These are phyloP conservation scores for Sesia apiformis DNA, from an alignment of 2,888 invertebrate species.

Conservation along the genomic window DNA sequence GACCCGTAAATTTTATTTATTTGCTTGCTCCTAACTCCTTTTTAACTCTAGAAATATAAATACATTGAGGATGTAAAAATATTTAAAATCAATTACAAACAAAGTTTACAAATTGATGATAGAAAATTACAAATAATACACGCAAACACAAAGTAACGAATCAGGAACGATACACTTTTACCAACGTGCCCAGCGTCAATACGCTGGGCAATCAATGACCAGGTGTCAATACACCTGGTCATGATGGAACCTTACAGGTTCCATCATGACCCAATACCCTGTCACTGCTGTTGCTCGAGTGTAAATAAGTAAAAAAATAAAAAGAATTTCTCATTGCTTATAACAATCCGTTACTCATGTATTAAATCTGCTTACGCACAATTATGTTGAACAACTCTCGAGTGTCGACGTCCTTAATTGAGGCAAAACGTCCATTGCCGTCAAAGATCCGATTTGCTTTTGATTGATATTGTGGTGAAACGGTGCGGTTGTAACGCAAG, in stretches of 20 bases:
- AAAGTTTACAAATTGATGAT: no score
- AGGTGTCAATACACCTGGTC: no score
- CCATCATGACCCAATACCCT: constrained; percentile 1
- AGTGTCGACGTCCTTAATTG: constrained; percentile 50
- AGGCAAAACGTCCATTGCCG: constrained; percentile 35
- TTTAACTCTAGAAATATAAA: no score
- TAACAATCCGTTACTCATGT: constrained; percentile 1
- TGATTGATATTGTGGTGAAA: constrained; percentile 57
- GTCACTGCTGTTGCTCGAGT: constrained; percentile 1
- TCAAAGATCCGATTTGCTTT: constrained; percentile 52
- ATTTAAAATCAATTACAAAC: no score
- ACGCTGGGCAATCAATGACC: no score
- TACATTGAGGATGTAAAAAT: no score
- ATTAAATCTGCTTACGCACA: constrained; percentile 14
- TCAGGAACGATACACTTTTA: neutral
- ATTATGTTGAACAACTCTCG: constrained; percentile 18
- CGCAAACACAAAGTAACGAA: neutral
- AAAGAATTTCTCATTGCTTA: neutral
- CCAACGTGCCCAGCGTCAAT: constrained; percentile 5
- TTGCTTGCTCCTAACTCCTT: no score
- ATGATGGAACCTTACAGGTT: constrained; percentile 3
- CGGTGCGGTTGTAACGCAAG: constrained; percentile 23
- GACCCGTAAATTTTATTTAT: no score
- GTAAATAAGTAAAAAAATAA: constrained; percentile 3
- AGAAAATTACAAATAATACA: no score